phyloP scores from a whole-genome alignment of 64 coral and sea anemone species.

The Pocillopora verrucosa region DNA sequence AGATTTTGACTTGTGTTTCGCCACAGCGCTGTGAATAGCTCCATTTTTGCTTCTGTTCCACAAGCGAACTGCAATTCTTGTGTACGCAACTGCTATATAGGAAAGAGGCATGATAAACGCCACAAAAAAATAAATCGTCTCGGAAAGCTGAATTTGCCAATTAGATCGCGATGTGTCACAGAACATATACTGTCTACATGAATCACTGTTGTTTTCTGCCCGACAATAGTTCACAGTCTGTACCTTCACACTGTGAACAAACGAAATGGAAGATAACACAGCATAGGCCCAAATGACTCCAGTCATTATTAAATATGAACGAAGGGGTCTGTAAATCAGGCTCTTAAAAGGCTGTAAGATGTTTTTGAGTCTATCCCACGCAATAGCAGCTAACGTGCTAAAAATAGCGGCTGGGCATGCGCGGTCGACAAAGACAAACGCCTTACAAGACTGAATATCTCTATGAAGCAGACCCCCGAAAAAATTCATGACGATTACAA shows the following conservation, averaged over 20 bases:
- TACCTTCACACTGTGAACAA: neutral
- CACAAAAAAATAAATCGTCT: neutral
- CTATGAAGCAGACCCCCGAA: neutral
- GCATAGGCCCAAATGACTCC: neutral
- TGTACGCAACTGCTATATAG: neutral
- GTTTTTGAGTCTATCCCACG: slow-evolving; percentile 3
- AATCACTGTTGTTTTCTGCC: neutral
- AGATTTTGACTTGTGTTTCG: slow-evolving; percentile 2
- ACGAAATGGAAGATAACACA: neutral
- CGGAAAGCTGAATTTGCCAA: neutral
- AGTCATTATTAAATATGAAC: neutral
- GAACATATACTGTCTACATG: neutral
- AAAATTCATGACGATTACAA: neutral
- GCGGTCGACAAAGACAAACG: neutral
- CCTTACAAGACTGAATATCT: neutral
- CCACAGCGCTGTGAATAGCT: neutral
- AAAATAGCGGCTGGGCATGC: slow-evolving; percentile 10
- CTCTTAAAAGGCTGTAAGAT: slow-evolving; percentile 2
- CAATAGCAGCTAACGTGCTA: neutral
- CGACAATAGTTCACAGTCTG: neutral
- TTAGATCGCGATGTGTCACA: neutral
- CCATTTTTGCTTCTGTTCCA: neutral
- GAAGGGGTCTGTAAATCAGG: neutral
- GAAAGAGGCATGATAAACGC: neutral
- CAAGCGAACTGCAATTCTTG: slow-evolving; percentile 12